Base-by-base conservation (phyloP, 2,888 invertebrate species). In the Ditylenchus weischeri region DNA sequence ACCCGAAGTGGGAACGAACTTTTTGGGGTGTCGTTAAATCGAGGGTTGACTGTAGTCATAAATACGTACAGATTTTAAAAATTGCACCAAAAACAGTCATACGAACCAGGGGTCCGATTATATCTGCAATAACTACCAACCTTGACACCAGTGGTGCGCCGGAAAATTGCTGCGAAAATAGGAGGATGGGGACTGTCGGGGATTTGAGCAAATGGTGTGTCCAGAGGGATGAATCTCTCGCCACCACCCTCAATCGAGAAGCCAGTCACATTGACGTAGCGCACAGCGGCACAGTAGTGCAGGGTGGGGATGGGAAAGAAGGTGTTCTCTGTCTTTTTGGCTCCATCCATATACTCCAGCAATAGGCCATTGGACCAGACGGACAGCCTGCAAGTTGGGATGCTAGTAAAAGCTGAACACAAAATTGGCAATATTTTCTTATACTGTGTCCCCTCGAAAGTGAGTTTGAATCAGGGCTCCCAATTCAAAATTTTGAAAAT, bases 231-330 rank as follows among this genome's bases (percentile, higher is more conserved):
- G 85, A 95, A 96, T 36, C 84, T 71, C 70, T 84, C 84, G 11
- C 84, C 84, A 51, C 82, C 80, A 49, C 81, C 83, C 67, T 83
- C 84, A 57, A 84, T 83, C 43, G 84, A 78, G 64, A 71, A 84
- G 21, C 89, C 89, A 11, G 87, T 87, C 70, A 89, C 88, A 64
- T 89, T 86, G 67, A 91, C 92, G 85, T 90, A 91, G 77, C 93
- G 88, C 68, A 94, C 82, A 36, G 93, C 93, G 18, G 94, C 94
- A 85, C 93, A 93, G 83, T 95, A 95, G 83, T 94, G 94, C 79
- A 94, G 86, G n/a, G 91, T 90, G 83, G 93, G 92, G 78, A 95
- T 94, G 6, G 93, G 93, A 84, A n/a, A 94, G 86, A 95, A 94
- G 79, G 93, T 88, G 54, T 93, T 92, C n/a, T 94, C 91, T 36